Base-by-base conservation (phyloP, 2,113 vertebrate species). In the Phalacrocorax brasilianus region DNA sequence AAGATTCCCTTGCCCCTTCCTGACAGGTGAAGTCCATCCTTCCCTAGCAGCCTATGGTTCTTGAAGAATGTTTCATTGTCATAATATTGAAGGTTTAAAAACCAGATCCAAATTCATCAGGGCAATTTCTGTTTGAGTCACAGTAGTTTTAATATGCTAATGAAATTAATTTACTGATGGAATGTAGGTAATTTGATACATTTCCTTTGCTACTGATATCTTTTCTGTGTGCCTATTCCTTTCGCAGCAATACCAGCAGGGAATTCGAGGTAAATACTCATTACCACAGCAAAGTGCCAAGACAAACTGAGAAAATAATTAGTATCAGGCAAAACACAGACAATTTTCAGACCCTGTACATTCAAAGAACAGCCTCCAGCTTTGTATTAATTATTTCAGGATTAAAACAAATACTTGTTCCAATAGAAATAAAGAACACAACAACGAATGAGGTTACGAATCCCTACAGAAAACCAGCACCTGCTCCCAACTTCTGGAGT, bases 231-330 rank as follows among this genome's bases (percentile, higher is more conserved):
- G 67, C 24, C 32, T 88, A 22, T 62, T 90, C 11, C 20, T 93
- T 90, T 30, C 47, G 59, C 4, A 21, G 65, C 8, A 6, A 20
- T 89, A 49, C 33, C 72, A 84, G 38, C 6, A 65, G 68, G 72
- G 79, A 93, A 75, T 94, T 96, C 61, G 84, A 90, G 47, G 61
- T 91, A 94, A 95, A 78, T 44, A 91, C 20, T 56, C 66, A 80
- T 76, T 71, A 93, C 9, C 22, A 59, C 33, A 89, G 27, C 27
- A 75, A 92, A 86, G 40, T 89, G 88, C 91, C 93, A 92, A 92
- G 49, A 84, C 26, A 94, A 95, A 86, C 76, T 24, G 44, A 65
- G 65, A 92, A 95, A 95, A 93, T 88, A 93, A 92, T 88, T 94
- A 92, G 26, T 56, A 92, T 78, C 12, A 71, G 66, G 38, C 75